Base-by-base conservation (phyloP, 2,888 invertebrate genomes). In the Spilosoma lubricipeda region DNA sequence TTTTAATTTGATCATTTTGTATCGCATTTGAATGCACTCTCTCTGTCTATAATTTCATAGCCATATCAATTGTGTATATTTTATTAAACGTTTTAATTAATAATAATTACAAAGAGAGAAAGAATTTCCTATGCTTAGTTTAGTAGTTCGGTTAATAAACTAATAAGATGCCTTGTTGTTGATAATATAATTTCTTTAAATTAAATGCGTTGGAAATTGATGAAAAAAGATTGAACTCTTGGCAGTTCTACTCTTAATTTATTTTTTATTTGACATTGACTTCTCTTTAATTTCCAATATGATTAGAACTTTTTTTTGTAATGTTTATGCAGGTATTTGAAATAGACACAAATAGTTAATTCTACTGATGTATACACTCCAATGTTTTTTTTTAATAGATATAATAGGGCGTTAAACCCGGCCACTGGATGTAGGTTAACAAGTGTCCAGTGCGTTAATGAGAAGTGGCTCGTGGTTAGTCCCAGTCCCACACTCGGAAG, bases 401-500 rank as follows among this genome's bases (percentile, higher is more conserved):
- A 65, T 48, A 59, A 45, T 71, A 45, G 64, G 42, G 52, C 68
- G 67, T 75, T 72, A 74, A 82, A 89, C 86, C 88, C 88, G 90
- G 91, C 88, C 89, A 89, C 82, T 90, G 87, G 85, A 94, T 92
- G 93, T 95, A 89, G 94, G 93, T 87, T 91, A 93, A 91, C 93
- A 90, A 91, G 93, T 93, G 93, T 91, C 92, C 92, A 91, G 89
- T 90, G 88, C 88, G 89, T 87, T 90, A 92, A 92, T 92, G 90
- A 90, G 87, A 78, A 79, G 84, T 79, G 84, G 80, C 74, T 82
- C 72, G 84, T 83, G 79, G 79, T 80, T 79, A 80, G 83, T 84
- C 84, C 83, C 85, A 80, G 78, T 66, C 84, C 85, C 80, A 83
- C 87, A 83, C 83, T 87, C 84, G 77, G 83, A 76, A 73, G 75